Base-by-base conservation (phyloP, 2,113 vertebrate genomes). In the Nestor notabilis region DNA sequence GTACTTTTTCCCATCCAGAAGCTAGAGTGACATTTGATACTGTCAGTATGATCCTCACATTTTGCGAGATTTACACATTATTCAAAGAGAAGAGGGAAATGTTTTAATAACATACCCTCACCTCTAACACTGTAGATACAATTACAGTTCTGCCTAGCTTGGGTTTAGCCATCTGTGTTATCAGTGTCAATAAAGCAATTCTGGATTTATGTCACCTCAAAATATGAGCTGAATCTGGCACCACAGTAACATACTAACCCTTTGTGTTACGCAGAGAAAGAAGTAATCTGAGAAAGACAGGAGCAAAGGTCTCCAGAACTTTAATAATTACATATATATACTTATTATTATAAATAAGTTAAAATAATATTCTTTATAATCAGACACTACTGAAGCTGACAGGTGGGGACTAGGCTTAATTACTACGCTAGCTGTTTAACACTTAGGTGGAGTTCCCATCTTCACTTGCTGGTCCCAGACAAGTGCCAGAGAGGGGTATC, bases 131-230 rank as follows among this genome's bases (percentile, higher is more conserved):
- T 1, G 5, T 44, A 84, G 81, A 91, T 89, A 74, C 56, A 93
- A 96, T 91, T 95, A 91, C 87, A 63, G 52, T 53, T 92, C 91
- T 92, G 66, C 70, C 81, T 85, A 72, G 72, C 56, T 72, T 79
- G 74, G 72, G 29, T 92, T 91, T 94, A 64, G 70, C 80, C 91
- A 87, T 87, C 93, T 96, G 92, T 89, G 95, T 93, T 87, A 92
- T 75, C 77, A 72, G 39, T 61, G 80, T 91, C 91, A 93, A 80
- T 92, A 91, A 89, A 95, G 56, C 18, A 56, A 95, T 90, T 90
- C 74, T 58, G 74, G 83, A 79, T 89, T 92, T 82, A 92, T 11
- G 11, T 87, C 44, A 46, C 49, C 69, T 83, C 63, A 63, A 95
- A 94, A 74, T 27, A 68, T 5, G 49, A 97, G 70, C 66, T 74